phyloP scores from a whole-genome alignment of 2,797 vertebrate genomes.

The Mus minutoides region DNA sequence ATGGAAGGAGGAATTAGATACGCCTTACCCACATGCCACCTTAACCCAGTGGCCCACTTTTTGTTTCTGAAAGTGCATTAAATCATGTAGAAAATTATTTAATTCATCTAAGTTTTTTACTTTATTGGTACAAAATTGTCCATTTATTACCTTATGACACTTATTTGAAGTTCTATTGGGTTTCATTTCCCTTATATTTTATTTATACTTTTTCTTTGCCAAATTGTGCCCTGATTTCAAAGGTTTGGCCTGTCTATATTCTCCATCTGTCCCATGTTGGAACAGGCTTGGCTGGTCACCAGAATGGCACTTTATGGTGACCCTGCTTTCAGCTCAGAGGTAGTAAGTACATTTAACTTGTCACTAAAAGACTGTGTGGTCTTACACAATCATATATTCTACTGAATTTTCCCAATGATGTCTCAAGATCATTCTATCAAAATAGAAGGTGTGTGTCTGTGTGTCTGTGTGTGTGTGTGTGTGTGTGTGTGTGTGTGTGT shows the following conservation, averaged over 20 bases:
- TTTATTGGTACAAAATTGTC: background rate
- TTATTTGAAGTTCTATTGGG: background rate
- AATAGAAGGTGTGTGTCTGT: background rate
- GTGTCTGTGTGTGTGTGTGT: too few relatives aligned
- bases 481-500: background rate
- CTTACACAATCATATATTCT: background rate
- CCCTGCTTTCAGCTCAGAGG: background rate
- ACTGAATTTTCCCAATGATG: background rate
- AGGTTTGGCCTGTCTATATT: background rate
- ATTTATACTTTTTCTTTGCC: background rate
- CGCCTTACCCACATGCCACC: background rate
- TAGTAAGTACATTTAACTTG: background rate
- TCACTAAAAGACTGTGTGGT: background rate
- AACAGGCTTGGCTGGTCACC: background rate
- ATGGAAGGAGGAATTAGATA: background rate
- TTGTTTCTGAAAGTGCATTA: background rate
- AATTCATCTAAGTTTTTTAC: background rate
- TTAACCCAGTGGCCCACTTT: background rate
- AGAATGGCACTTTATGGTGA: background rate
- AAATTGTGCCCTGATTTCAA: background rate
- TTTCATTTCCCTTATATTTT: background rate
- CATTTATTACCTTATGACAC: background rate
- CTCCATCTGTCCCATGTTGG: background rate
- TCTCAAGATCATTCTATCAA: background rate
- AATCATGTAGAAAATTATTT: background rate